Conservation (phyloP, 2,797 vertebrate genomes). For the Prunella strophiata region DNA sequence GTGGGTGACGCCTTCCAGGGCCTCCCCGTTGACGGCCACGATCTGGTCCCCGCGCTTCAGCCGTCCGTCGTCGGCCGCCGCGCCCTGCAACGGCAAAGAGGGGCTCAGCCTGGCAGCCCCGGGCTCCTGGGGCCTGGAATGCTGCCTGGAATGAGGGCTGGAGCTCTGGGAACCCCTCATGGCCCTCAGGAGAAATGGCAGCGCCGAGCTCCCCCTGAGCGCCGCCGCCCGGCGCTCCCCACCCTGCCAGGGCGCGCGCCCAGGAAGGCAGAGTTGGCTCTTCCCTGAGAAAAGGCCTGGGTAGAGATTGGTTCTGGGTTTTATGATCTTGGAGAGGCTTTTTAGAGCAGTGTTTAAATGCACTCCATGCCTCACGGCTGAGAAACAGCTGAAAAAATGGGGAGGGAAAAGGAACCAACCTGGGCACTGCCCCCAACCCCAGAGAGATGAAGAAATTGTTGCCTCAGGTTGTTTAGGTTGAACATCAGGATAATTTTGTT, state of each 20-base stretch:
- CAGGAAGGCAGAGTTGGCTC: background rate
- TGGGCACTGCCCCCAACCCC: background rate
- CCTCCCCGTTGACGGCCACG: constrained; percentile 88
- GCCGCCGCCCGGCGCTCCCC: rapidly evolving
- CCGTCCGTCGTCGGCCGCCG: constrained; percentile 87
- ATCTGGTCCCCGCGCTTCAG: constrained; percentile 94
- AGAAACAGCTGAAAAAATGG: background rate
- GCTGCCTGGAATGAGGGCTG: background rate
- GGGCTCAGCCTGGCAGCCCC: background rate
- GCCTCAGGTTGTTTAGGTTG: background rate
- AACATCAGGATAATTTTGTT: background rate
- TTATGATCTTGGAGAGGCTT: background rate
- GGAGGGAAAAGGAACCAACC: background rate
- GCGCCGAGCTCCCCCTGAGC: rapidly evolving
- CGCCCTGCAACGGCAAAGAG: constrained; percentile 80
- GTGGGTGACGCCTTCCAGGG: constrained; percentile 88
- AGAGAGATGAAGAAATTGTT: background rate
- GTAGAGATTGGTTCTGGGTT: background rate
- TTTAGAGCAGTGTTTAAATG: background rate
- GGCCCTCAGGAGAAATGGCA: background rate
- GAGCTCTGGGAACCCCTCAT: background rate
- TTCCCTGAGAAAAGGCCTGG: background rate
- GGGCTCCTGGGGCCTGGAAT: rapidly evolving
- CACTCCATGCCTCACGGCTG: background rate
- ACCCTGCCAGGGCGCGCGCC: rapidly evolving